A percentile compares a stretch with the other conserved stretches of the same genome.
Evolutionary conservation across 1,140 invertebrate genomes (phyloP).

Genomic region (Macrotrachela quadricornifera): DNA sequence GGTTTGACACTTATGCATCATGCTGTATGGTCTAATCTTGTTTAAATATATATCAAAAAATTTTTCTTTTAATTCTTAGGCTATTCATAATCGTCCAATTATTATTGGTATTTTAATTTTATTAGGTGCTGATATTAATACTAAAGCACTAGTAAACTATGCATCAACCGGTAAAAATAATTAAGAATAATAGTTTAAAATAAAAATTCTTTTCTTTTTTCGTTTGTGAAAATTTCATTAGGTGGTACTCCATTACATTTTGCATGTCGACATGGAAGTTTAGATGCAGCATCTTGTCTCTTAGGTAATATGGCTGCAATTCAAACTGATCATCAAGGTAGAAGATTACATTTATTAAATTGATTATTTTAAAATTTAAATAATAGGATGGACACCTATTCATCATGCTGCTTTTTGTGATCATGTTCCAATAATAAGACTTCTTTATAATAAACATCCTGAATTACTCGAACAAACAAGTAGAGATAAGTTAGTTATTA

Average conservation of each 20-base stretch:
- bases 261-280: conserved; percentile 22
- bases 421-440: conserved; percentile 18
- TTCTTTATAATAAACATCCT: conserved; percentile 20
- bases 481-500: conserved; percentile 15
- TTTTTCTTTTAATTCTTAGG: too few species aligned
- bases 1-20: conserved; percentile 25
- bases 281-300: conserved; percentile 23
- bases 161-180: conserved; percentile 16
- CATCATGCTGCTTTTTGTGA: conserved; percentile 29
- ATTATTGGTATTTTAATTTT: conserved; percentile 22
- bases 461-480: conserved; percentile 22
- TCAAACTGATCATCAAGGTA: conserved; percentile 16
- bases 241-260: conserved; percentile 28
- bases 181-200: neutral
- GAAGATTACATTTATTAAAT: conserved; percentile 9
- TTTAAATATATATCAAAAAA: too few species aligned
- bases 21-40: conserved; percentile 11
- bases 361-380: conserved; percentile 2
- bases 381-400: conserved; percentile 27
- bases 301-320: conserved; percentile 24
- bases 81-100: conserved; percentile 24
- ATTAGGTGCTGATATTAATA: conserved; percentile 24
- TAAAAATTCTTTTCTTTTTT: neutral
- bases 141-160: conserved; percentile 18
- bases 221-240: conserved; percentile 3